These are phyloP conservation scores for Dicranocentrus wangi DNA, from an alignment of 2,888 invertebrate genomes.

Conservation along the genomic window DNA sequence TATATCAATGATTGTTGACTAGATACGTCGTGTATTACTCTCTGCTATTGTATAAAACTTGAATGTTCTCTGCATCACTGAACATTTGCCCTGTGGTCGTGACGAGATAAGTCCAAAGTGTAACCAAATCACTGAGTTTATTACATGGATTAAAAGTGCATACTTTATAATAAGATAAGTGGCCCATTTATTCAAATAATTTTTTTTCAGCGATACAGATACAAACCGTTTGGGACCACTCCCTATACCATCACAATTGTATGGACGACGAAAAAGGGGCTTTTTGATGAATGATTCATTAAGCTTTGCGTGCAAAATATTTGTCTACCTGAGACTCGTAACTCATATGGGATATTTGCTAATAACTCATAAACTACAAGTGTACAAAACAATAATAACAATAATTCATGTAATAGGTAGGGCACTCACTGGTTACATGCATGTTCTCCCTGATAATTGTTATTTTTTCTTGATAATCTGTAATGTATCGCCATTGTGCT, in stretches of 20 bases:
- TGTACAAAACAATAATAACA: too few species aligned
- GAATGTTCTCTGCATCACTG: conserved; percentile 28
- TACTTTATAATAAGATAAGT: conserved; percentile 28
- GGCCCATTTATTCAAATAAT: background rate
- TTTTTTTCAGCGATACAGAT: background rate
- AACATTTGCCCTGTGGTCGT: conserved; percentile 38
- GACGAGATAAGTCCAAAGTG: conserved; percentile 19
- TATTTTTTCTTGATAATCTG: too few species aligned
- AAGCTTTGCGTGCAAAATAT: background rate
- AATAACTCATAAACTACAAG: too few species aligned
- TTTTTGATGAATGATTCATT: conserved; percentile 19
- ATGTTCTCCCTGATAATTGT: too few species aligned
- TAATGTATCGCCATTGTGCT: too few species aligned
- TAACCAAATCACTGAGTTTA: conserved; percentile 23
- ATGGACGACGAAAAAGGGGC: background rate
- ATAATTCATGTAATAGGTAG: too few species aligned
- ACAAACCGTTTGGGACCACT: conserved; percentile 27
- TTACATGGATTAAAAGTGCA: conserved; percentile 12
- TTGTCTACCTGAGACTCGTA: background rate
- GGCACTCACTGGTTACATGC: too few species aligned
- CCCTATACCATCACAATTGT: conserved; percentile 16
- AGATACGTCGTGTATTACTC: background rate
- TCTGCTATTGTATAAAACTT: conserved; percentile 7
- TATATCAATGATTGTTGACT: background rate
- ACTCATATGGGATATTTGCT: too few species aligned